Evolutionary conservation across 1,140 invertebrate genomes (phyloP).

Genomic region (Yoshiicerus persimilis): DNA sequence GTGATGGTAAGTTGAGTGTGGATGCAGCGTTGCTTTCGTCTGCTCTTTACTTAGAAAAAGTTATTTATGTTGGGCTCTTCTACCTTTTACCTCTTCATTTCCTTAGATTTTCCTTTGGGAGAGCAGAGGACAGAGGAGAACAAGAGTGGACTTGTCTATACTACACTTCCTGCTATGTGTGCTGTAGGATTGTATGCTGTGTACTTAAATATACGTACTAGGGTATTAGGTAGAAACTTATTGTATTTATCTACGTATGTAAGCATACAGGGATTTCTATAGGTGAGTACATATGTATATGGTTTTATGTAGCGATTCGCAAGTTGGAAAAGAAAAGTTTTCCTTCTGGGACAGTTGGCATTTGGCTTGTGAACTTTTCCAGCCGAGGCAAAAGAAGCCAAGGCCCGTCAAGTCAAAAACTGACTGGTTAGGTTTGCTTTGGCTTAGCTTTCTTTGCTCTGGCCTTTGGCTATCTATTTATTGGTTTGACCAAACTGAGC

Average conservation of each 20-base stretch:
- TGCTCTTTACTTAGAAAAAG: neutral
- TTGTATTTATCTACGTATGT: neutral
- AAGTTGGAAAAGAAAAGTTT: neutral
- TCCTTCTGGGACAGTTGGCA: neutral
- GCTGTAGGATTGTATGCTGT: neutral
- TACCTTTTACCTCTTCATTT: neutral
- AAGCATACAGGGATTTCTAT: neutral
- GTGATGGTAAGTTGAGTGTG: neutral
- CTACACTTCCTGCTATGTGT: too few species aligned
- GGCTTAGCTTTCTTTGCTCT: neutral
- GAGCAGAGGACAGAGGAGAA: neutral
- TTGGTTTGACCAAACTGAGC: neutral
- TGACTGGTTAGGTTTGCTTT: neutral
- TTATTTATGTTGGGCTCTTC: neutral
- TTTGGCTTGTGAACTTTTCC: constrained; percentile 16
- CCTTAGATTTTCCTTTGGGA: neutral
- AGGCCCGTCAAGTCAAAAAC: neutral
- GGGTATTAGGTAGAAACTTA: neutral
- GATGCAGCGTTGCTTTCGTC: neutral
- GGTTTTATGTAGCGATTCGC: neutral
- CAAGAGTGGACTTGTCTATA: neutral
- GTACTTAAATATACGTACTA: neutral
- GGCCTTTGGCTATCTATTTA: constrained; percentile 12
- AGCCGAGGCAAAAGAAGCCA: neutral
- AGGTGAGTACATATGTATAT: neutral